Conservation (phyloP, 2,797 vertebrate genomes). For the Telmatherina bonti region DNA sequence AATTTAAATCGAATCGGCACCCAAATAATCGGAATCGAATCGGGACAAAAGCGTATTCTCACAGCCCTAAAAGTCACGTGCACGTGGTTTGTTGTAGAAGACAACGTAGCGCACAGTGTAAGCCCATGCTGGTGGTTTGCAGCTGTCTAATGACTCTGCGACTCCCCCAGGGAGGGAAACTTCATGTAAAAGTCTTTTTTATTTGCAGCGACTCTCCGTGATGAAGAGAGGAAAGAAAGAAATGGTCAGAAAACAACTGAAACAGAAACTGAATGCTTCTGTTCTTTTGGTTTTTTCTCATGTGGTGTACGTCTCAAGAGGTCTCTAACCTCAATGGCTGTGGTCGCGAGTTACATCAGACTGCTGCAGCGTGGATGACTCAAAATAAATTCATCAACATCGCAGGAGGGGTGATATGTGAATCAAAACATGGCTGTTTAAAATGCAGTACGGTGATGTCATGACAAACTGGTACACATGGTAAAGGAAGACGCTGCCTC, state of each 20-base stretch:
- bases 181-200: not conserved
- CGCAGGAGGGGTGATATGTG: too few relatives aligned
- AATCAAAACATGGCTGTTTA: too few relatives aligned
- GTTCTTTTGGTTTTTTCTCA: not conserved
- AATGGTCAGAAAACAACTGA: not conserved
- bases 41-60: too few relatives aligned
- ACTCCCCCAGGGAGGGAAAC: too few relatives aligned
- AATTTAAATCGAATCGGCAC: too few relatives aligned
- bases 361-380: not conserved
- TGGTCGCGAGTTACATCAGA: constrained; percentile 5
- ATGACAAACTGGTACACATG: too few relatives aligned
- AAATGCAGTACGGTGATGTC: too few relatives aligned
- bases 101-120: not conserved
- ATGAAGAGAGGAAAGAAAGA: not conserved
- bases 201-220: not conserved
- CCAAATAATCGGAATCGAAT: too few relatives aligned
- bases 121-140: not conserved
- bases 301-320: not conserved
- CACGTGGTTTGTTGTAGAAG: not conserved
- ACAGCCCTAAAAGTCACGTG: constrained; percentile 15
- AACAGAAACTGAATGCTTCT: constrained; percentile 14
- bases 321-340: not conserved
- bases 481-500: too few relatives aligned
- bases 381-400: not conserved
- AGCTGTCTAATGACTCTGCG: not conserved